These are phyloP conservation scores for Cricetomys ansorgei DNA, from an alignment of 2,113 vertebrate genomes.

Conservation along the genomic window DNA sequence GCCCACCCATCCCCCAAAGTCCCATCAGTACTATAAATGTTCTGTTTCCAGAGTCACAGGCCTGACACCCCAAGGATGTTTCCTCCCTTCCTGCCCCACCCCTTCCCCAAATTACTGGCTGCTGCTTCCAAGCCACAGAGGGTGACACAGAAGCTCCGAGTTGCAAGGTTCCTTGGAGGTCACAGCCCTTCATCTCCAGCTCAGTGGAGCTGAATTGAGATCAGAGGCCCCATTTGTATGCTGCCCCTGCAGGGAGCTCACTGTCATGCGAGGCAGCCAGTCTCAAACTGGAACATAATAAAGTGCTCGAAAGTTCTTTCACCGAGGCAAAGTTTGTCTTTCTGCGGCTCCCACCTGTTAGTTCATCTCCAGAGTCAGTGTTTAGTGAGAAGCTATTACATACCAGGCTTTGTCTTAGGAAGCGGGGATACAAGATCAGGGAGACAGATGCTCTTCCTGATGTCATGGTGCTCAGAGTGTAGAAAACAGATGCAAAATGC, in stretches of 20 bases:
- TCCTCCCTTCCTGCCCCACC: slow-evolving; percentile 62
- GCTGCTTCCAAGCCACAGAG: neutral
- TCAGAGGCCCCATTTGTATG: neutral
- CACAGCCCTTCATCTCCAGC: neutral
- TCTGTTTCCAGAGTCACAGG: slow-evolving; percentile 65
- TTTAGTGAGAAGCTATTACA: neutral
- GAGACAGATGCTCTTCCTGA: neutral
- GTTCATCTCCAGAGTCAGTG: neutral
- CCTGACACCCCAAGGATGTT: slow-evolving; percentile 47
- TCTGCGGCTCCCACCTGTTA: neutral
- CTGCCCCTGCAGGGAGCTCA: neutral
- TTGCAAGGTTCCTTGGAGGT: slow-evolving; percentile 58
- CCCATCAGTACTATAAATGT: slow-evolving; percentile 60
- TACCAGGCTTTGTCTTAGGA: neutral
- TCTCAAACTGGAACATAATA: neutral
- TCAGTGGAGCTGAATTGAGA: neutral
- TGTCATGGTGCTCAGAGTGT: neutral
- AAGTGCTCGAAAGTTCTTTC: neutral
- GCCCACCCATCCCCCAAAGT: neutral
- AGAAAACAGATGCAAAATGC: neutral
- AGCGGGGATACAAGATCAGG: neutral
- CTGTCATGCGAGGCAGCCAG: neutral
- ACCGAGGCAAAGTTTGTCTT: neutral
- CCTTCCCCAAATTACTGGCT: slow-evolving; percentile 64
- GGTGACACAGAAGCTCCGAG: neutral